Evolutionary conservation across 92 coral and sea anemone species (phyloP).

Genomic region (Porites divaricata): DNA sequence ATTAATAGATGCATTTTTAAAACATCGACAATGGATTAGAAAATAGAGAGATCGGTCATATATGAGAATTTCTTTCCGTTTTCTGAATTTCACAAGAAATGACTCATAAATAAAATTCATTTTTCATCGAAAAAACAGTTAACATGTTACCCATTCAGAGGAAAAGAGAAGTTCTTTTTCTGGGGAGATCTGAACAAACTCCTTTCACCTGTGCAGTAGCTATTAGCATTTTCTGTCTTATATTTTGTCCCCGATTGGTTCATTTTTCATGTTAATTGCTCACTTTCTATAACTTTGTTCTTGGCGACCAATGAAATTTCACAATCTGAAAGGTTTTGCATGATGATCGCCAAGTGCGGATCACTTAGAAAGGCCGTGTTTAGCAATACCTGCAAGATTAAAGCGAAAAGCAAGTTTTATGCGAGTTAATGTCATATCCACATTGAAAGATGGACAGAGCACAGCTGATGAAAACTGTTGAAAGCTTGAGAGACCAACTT

Average conservation of each 20-base stretch:
- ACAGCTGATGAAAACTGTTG: slow-evolving; percentile 93
- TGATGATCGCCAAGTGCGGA: slow-evolving; percentile 24
- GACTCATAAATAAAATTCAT: not conserved
- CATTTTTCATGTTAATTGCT: slow-evolving; percentile 46
- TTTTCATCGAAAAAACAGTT: not conserved
- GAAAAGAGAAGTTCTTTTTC: not conserved
- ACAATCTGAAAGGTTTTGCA: slow-evolving; percentile 13
- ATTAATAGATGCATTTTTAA: not conserved
- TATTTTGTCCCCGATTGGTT: slow-evolving; percentile 33
- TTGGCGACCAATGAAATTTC: slow-evolving; percentile 29
- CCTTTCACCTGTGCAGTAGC: slow-evolving; percentile 26
- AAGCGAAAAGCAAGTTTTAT: slow-evolving; percentile 2
- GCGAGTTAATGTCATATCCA: not conserved
- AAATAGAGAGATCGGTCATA: slow-evolving; percentile 3
- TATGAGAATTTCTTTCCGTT: not conserved
- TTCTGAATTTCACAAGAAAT: not conserved
- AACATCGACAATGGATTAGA: not conserved
- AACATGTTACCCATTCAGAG: not conserved
- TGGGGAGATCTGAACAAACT: not conserved
- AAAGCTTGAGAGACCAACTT: slow-evolving; percentile 93
- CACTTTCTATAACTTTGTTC: slow-evolving; percentile 44
- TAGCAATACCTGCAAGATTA: slow-evolving; percentile 15
- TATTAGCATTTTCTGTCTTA: slow-evolving; percentile 20
- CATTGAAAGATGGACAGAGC: slow-evolving; percentile 80
- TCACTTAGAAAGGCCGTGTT: slow-evolving; percentile 34